Base-by-base conservation (phyloP, 2,113 vertebrate genomes). In the Lepisosteus osseus region DNA sequence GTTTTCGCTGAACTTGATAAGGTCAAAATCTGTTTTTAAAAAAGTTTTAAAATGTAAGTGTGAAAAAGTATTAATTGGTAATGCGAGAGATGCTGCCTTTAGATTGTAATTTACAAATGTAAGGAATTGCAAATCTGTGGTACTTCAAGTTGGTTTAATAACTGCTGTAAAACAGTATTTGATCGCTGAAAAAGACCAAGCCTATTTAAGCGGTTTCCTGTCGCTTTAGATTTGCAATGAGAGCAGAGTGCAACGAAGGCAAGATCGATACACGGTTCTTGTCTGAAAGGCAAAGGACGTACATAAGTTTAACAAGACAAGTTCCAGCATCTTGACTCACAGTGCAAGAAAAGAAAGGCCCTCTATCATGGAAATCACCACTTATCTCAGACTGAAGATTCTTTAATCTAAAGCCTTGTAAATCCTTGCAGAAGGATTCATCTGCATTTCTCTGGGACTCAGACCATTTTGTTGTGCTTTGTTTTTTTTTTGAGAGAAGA, bases 401-500 rank as follows among this genome's bases (percentile, higher is more conserved):
- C 29, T 51, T 6, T 51, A 51, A 51, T 9, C 47, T 51, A 68
- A 68, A 11, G 44, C 54, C 64, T 44, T 65, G 40, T 8, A 63
- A 40, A 51, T 45, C 44, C 42, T 59, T 15, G 15, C 29, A 47
- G n/a, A 13, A 41, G 65, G 45, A 67, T 54, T 51, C 4, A 3
- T 59, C 55, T 14, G 42, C 55, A 42, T 12, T 41, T 59, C 11
- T 59, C 42, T 67, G 61, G 61, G 45, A 65, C 15, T 51, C 40
- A 68, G 40, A 12, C 12, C 43, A 14, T 69, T 74, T 29, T 42
- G 14, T 12, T 59, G n/a, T 59, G 56, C 56, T 59, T 59, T 86
- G 80, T 86, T 89, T 92, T 92, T 90, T 86, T 91, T 88, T 88
- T 74, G 85, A 90, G 90, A 89, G 78, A 87, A 82, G 80, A 89